phyloP scores from a whole-genome alignment of 2,797 vertebrate species.

The Spinibarbus caldwelli region DNA sequence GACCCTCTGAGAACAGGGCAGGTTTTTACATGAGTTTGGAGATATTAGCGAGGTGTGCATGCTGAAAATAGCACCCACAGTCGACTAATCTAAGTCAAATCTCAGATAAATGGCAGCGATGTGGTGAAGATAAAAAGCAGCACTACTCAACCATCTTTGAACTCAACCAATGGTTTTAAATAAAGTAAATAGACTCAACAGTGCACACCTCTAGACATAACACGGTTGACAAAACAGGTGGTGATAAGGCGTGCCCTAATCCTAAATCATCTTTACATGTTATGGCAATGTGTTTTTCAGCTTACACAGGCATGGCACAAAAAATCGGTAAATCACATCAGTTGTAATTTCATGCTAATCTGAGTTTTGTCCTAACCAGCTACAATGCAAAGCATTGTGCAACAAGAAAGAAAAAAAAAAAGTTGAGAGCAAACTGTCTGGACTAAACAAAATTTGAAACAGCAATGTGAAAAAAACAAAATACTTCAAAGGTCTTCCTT shows the following conservation, averaged over 20 bases:
- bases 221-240: constrained; percentile 26
- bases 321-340: not conserved
- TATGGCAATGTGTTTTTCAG: not conserved
- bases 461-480: not conserved
- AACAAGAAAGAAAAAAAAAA: not conserved
- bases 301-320: not conserved
- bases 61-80: not conserved
- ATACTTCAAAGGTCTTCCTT: not conserved
- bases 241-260: not conserved
- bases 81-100: constrained; percentile 12
- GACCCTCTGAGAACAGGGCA: constrained; percentile 8
- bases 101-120: not conserved
- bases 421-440: not conserved
- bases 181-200: constrained; percentile 42
- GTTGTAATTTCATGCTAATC: not conserved
- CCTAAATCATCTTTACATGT: constrained; percentile 17
- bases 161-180: constrained; percentile 29
- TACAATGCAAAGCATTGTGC: not conserved
- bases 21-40: constrained; percentile 8
- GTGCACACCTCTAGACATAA: constrained; percentile 34
- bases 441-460: not conserved
- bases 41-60: constrained; percentile 9
- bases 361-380: not conserved
- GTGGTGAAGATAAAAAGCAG: constrained; percentile 23
- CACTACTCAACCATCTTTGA: constrained; percentile 14